Conservation (phyloP, 2,797 vertebrate genomes). For the Oryzias sinensis region DNA sequence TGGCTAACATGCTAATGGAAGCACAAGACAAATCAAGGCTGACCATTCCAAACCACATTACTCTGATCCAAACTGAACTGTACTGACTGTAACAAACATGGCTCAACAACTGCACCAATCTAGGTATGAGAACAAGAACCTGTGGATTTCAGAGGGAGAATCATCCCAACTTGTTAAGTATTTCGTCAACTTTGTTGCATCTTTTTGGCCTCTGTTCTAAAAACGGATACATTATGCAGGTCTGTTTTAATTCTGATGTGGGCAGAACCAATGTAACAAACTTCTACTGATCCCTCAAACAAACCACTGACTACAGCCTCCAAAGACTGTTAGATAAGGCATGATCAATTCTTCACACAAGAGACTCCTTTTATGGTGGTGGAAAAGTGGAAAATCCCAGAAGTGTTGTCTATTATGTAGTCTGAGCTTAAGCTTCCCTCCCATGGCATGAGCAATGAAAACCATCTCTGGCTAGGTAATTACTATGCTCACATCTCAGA, state of each 20-base stretch:
- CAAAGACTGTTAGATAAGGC: slow-evolving; percentile 44
- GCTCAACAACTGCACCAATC: no score
- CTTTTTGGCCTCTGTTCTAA: slow-evolving; percentile 12
- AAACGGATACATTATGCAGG: slow-evolving; percentile 28
- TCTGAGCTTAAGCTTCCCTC: slow-evolving; percentile 17
- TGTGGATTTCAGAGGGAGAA: no score
- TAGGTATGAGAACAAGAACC: no score
- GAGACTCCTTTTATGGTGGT: slow-evolving; percentile 38
- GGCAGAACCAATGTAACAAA: slow-evolving; percentile 30
- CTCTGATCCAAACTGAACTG: no score
- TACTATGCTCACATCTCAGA: slow-evolving; percentile 50
- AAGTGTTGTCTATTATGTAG: slow-evolving; percentile 19
- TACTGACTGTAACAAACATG: no score
- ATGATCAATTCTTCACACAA: slow-evolving; percentile 31
- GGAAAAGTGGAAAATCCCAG: slow-evolving; percentile 53
- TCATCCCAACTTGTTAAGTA: no score
- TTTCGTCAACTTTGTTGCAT: no score
- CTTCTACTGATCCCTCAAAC: slow-evolving; percentile 32
- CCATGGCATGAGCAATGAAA: slow-evolving; percentile 47
- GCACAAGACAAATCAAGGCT: no score
- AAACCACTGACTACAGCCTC: slow-evolving; percentile 33
- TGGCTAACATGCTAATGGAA: no score
- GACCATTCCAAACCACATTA: no score
- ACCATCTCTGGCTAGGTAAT: slow-evolving; percentile 57
- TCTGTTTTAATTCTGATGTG: slow-evolving; percentile 37